Evolutionary conservation across 2,797 vertebrate genomes (phyloP).

Genomic region (Sebastes trivittatus): DNA sequence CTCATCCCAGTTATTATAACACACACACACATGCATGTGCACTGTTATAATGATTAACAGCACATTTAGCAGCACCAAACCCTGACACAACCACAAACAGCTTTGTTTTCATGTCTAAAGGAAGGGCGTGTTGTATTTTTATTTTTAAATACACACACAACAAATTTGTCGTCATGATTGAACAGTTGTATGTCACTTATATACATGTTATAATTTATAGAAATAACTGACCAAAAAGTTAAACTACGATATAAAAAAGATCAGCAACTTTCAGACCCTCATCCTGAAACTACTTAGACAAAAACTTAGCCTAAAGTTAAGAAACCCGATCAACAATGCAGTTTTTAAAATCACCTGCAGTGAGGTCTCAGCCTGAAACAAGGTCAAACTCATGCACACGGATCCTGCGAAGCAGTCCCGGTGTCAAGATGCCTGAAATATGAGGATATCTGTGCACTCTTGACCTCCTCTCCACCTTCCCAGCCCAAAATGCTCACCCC

Average conservation of each 20-base stretch:
- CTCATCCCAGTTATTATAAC: conserved; percentile 24
- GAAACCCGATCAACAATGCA: conserved; percentile 19
- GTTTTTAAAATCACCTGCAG: conserved; percentile 15
- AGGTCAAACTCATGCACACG: conserved; percentile 11
- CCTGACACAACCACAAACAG: conserved; percentile 16
- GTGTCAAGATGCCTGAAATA: conserved; percentile 56
- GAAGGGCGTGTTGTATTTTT: neutral
- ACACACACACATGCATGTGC: neutral
- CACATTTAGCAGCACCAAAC: conserved; percentile 13
- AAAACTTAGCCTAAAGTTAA: neutral
- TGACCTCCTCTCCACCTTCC: conserved; percentile 55
- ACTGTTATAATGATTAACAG: conserved; percentile 14
- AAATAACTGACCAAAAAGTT: neutral
- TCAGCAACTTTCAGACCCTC: neutral
- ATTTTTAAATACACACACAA: neutral
- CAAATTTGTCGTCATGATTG: neutral
- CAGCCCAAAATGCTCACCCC: conserved; percentile 46
- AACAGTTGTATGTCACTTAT: neutral
- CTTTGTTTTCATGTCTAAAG: neutral
- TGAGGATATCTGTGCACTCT: conserved; percentile 58
- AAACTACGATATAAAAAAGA: neutral
- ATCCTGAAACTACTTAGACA: neutral
- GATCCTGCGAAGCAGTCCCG: neutral
- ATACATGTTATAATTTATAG: neutral
- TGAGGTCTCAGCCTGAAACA: conserved; percentile 10